Base-by-base conservation (phyloP, 2,888 invertebrate species). In the Rotaria macrura region DNA sequence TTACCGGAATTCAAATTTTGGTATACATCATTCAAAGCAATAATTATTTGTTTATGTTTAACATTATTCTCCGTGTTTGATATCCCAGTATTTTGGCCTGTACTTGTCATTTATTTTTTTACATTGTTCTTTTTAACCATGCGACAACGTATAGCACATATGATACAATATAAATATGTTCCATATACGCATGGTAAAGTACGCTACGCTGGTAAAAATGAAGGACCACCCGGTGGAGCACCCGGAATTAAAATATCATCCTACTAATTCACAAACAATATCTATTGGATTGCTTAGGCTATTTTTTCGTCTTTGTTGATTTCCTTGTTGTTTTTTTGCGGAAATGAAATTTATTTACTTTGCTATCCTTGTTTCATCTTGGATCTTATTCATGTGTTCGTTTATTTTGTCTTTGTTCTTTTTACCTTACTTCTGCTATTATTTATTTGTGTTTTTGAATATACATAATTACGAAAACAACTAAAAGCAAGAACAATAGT, bases 51-150 rank as follows among this genome's bases (percentile, higher is more conserved):
- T 79, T 93, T 95, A 90, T 92, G 94, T 88, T 97, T 96, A 92
- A 99, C 99, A 87, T 95, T 97, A 92, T 97, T 99, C 91, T 96
- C 98, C 90, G 94, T 95, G 89, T 96, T 98, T 92, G 97, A 99
- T 93, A 95, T 99, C 91, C 99, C 99, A 90, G 99, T 99, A 89
- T 99, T 99, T 92, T 99, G 99, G 99, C 99, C 99, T 87, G 99
- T 99, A 89, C 93, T 99, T 91, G 97, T 99, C 89, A 96, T 99
- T 95, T 99, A 99, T 92, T 99, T 99, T 92, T 95, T 99, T 90
- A 96, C 97, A 87, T 92, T 99, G 88, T 96, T 98, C 92, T 95
- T 96, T 92, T 95, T 99, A 90, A 99, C 99, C 87, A 98, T 99
- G 98, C 99, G 98, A 92, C 94, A 97, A 90, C 99, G 99, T 93